A percentile compares a stretch with the other conserved stretches of the same genome.
Conservation (phyloP, 2,888 invertebrate species). For the Drosophila parthenogenetica region DNA sequence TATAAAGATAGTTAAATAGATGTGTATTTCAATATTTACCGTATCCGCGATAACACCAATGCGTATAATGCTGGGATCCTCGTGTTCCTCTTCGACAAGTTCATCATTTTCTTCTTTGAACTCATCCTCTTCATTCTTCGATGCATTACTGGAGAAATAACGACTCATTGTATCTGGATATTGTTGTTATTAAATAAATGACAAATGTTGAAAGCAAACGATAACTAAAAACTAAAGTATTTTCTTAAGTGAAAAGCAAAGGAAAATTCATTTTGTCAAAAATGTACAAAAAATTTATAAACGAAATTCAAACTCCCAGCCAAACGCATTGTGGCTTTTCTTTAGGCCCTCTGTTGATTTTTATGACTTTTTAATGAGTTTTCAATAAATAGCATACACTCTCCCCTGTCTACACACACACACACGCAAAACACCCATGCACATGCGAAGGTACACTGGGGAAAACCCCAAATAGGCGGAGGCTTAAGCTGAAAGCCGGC, state of each 20-base stretch:
- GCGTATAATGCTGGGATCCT: constrained; percentile 40
- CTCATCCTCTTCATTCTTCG: background rate
- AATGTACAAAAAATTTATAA: background rate
- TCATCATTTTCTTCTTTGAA: background rate
- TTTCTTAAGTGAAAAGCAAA: constrained; percentile 4
- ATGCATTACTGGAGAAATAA: accelerated
- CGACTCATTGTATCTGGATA: constrained; percentile 38
- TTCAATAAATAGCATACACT: constrained; percentile 52
- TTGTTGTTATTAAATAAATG: background rate
- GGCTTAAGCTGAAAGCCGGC: constrained; percentile 47
- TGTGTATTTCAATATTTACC: too few relatives aligned
- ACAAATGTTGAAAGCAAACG: background rate
- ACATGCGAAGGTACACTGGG: background rate
- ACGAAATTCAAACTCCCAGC: background rate
- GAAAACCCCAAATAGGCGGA: constrained; percentile 21
- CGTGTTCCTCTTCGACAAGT: background rate
- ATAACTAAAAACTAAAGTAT: constrained; percentile 1
- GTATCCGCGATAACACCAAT: constrained; percentile 57
- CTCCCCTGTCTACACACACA: background rate
- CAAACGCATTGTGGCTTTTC: constrained; percentile 5
- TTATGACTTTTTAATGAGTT: constrained; percentile 70
- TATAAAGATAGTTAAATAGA: background rate
- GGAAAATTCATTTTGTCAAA: background rate
- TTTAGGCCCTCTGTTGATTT: constrained; percentile 5
- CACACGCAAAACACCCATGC: background rate